Evolutionary conservation across 2,113 vertebrate species (phyloP), one percentile per base, ranked within the genome.

Genomic region (Hiodon alosoides): DNA sequence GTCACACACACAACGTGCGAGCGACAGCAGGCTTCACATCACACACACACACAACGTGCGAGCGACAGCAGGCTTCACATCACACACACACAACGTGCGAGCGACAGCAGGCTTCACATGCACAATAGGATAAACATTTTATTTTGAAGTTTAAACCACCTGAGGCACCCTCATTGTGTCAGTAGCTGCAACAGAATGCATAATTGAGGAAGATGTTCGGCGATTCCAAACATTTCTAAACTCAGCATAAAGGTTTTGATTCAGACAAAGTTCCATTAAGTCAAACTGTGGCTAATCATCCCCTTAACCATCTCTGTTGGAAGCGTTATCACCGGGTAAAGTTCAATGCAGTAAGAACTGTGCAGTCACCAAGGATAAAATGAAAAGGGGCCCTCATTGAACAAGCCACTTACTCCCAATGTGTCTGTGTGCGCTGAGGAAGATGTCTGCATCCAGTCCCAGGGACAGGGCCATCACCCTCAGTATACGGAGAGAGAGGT

Each of bases 381-480:
- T 6, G 14, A 9, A 59, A 59, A 59, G 14, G 14, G 11, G 11
- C 6, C 55, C 11, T 57, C 6, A 57, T 2, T 2, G 31, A 31
- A 31, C 31, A 31, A 31, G 11, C 48, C 52, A 69, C 86, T 16
- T 84, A 91, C 90, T 82, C 79, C 88, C 90, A n/a, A 93, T 82
- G 0, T 58, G 4, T 4, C 47, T 60, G 74, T 93, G 91, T 3
- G 80, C 66, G 4, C 53, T 59, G 31, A 90, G 72, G 72, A 93
- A 91, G 57, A 90, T 55, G 3, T 89, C 81, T 0, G 84, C 69
- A 13, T 90, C 82, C 66, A 92, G 62, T 7, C 64, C 85, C 75
- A 91, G 79, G 67, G 87, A 81, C 75, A 74, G 77, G 48, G 87
- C 89, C 85, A 92, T 83, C 50, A 90, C 79, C 59, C 75, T 80